Base-by-base conservation (phyloP, 1,140 invertebrate species). In the Drosophila eugracilis region DNA sequence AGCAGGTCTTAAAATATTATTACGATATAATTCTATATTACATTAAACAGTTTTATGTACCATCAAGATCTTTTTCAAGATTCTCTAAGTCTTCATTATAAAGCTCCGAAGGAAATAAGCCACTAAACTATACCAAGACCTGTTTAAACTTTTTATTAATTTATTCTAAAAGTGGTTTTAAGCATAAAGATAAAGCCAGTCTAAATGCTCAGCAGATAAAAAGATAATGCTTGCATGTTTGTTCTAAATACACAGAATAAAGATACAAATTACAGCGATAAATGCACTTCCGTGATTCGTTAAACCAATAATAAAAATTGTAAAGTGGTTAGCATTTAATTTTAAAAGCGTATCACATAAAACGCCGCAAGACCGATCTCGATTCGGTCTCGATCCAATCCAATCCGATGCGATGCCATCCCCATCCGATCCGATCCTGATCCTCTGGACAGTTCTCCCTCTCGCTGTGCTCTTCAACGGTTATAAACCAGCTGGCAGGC, bases 401-500 rank as follows among this genome's bases (percentile, higher is more conserved):
- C 42, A 9, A 24, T 44, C 19, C 19, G 5, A 10, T 10, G 2
- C 36, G 15, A 41, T 26, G n/a, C n/a, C 1, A 24, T 58, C 5
- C 7, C 7, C 28, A 63, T 44, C 6, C 4, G 39, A 44, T 30
- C 14, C 10, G 12, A 24, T 57, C 12, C 28, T 5, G 37, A 57
- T 57, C 21, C 55, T n/a, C n/a, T n/a, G 17, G 49, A 62, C 39
- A 44, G 42, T 60, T 84, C 48, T 45, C 69, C 34, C 42, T 54
- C 50, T 21, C 41, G 73, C 54, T 65, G 45, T 60, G 57, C 58
- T 49, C 48, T 44, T 42, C 53, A 76, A 75, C 59, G 83, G 81
- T 81, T 81, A 81, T 86, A 86, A 86, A 86, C 83, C 81, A 86
- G 83, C 83, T 86, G 78, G 78, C 83, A 88, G 83, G 83, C 83